phyloP scores from a whole-genome alignment of 2,797 vertebrate species.

The Halcyon chelicuti region DNA sequence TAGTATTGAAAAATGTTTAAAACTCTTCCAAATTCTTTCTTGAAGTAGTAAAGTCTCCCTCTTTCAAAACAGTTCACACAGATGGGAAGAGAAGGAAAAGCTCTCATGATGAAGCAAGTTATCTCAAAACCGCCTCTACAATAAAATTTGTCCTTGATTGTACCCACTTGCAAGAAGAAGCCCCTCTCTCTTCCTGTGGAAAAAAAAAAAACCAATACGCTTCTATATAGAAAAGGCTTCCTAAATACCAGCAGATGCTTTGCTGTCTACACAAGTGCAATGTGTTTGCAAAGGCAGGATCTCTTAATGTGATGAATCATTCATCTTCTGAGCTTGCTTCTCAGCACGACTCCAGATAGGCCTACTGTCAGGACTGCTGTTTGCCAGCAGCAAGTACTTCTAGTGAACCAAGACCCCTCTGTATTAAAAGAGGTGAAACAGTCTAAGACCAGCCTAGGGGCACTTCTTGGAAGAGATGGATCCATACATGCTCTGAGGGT shows the following conservation, averaged over 20 bases:
- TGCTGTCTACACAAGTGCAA: neutral
- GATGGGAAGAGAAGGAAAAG: neutral
- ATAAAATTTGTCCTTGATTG: neutral
- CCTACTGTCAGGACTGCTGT: neutral
- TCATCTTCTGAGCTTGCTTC: neutral
- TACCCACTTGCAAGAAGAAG: neutral
- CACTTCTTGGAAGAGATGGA: neutral
- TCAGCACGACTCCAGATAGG: neutral
- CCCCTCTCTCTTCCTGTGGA: neutral
- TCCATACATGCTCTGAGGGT: fast-evolving
- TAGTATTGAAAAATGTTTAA: neutral
- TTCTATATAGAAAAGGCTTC: neutral
- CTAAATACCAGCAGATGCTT: neutral
- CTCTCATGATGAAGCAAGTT: neutral
- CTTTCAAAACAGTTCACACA: neutral
- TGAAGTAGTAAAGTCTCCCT: neutral
- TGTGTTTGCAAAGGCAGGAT: neutral
- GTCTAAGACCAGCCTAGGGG: neutral
- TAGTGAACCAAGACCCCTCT: neutral
- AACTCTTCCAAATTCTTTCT: neutral
- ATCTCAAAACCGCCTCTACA: neutral
- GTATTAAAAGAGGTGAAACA: neutral
- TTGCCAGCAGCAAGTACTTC: neutral
- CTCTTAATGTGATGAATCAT: neutral
- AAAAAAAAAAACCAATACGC: neutral